phyloP scores from a whole-genome alignment of 2,888 invertebrate species.

The Eupithecia insigniata region DNA sequence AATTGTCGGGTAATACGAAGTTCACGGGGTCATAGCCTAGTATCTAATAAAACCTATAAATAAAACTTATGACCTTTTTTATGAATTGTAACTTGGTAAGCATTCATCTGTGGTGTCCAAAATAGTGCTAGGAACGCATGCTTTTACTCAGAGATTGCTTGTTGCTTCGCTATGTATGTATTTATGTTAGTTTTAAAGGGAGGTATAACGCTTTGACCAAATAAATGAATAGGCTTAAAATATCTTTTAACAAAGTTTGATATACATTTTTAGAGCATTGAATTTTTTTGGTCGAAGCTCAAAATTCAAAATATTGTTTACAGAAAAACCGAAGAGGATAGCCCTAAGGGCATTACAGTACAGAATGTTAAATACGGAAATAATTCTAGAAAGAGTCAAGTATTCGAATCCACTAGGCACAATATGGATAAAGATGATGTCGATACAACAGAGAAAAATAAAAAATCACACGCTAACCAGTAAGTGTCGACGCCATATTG shows the following conservation, averaged over 20 bases:
- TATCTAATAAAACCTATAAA: no score
- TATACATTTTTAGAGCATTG: background rate
- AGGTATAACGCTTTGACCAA: constrained; percentile 26
- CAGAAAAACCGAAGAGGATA: constrained; percentile 82
- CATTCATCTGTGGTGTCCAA: background rate
- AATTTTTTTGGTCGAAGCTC: constrained; percentile 29
- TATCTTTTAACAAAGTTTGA: background rate
- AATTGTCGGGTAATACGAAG: no score
- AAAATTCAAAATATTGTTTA: constrained; percentile 61
- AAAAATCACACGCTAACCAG: constrained; percentile 76
- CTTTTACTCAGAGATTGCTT: constrained; percentile 28
- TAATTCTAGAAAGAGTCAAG: constrained; percentile 85
- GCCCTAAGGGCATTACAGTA: constrained; percentile 76
- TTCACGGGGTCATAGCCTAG: no score
- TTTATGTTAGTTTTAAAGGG: constrained; percentile 29
- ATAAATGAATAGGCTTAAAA: constrained; percentile 21
- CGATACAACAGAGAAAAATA: constrained; percentile 87
- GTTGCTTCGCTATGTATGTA: constrained; percentile 26
- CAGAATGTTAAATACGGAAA: constrained; percentile 77
- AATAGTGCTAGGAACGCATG: constrained; percentile 11
- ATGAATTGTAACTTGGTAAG: background rate
- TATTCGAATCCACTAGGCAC: constrained; percentile 89
- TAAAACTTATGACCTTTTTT: background rate
- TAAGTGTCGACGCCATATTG: constrained; percentile 62
- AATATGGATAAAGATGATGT: constrained; percentile 90